Percentiles rank a stretch among this genome's conserved stretches.
phyloP scores from a whole-genome alignment of 2,888 invertebrate genomes.

The Pyralis farinalis region DNA sequence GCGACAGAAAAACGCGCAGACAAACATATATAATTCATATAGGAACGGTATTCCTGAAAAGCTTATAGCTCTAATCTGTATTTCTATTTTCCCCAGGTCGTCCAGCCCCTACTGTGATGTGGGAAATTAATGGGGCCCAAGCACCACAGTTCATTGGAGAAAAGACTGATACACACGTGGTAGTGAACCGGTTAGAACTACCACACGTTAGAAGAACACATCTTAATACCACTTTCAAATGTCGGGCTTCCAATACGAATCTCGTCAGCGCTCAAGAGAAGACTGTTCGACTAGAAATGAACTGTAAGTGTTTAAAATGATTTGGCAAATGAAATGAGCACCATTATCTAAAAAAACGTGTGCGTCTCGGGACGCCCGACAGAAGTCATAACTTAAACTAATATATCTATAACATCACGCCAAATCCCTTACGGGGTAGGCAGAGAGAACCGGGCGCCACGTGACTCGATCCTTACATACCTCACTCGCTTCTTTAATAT shows the following conservation, averaged over 20 bases:
- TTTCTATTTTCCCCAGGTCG: slow-evolving; percentile 80
- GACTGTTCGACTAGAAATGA: slow-evolving; percentile 90
- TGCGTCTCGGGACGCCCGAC: no score
- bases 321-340: no score
- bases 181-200: slow-evolving; percentile 89
- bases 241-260: slow-evolving; percentile 93
- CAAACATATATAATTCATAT: no score
- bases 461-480: no score
- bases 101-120: slow-evolving; percentile 91
- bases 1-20: no score
- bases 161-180: slow-evolving; percentile 86
- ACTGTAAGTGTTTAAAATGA: slow-evolving; percentile 86
- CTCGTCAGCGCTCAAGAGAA: slow-evolving; percentile 91
- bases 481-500: no score
- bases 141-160: slow-evolving; percentile 86
- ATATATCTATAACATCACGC: no score
- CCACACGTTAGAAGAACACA: slow-evolving; percentile 87
- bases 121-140: slow-evolving; percentile 88
- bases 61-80: neutral
- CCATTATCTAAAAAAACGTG: no score
- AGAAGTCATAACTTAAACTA: no score
- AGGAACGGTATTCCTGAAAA: no score
- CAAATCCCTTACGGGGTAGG: no score
- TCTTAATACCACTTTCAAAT: slow-evolving; percentile 92
- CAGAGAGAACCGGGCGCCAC: no score